A percentile compares a stretch with the other conserved stretches of the same genome.
phyloP scores from a whole-genome alignment of 2,888 invertebrate genomes.

The Zeuzera pyrina region DNA sequence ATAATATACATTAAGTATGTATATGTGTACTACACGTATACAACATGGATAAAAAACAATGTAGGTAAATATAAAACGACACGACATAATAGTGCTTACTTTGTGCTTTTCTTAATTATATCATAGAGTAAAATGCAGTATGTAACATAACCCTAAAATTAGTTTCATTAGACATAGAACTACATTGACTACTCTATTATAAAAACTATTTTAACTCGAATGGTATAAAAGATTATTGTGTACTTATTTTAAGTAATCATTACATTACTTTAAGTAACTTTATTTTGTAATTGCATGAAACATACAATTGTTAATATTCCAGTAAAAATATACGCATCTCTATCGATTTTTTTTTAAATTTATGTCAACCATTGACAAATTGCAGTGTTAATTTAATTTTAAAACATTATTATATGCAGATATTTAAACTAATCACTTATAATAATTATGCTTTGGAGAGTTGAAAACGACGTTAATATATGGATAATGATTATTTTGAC shows the following conservation, averaged over 20 bases:
- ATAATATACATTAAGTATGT: constrained; percentile 17
- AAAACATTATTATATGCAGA: too few species aligned
- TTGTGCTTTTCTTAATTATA: constrained; percentile 40
- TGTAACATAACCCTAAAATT: constrained; percentile 21
- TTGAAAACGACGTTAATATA: too few species aligned
- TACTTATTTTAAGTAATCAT: constrained; percentile 11
- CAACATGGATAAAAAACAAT: constrained; percentile 37
- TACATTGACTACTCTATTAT: constrained; percentile 39
- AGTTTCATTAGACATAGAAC: constrained; percentile 29
- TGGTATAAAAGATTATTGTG: constrained; percentile 47
- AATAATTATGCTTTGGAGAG: constrained; percentile 17
- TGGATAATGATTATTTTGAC: too few species aligned
- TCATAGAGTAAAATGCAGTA: constrained; percentile 7
- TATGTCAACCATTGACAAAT: too few species aligned
- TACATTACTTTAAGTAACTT: constrained; percentile 2
- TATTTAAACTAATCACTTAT: constrained; percentile 9
- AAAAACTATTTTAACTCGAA: constrained; percentile 38
- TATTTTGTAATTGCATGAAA: not conserved
- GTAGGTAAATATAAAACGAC: constrained; percentile 35
- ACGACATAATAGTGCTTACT: constrained; percentile 44
- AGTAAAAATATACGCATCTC: constrained; percentile 2
- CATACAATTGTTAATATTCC: not conserved
- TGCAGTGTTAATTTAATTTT: too few species aligned
- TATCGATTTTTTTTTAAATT: constrained; percentile 1
- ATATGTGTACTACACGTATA: constrained; percentile 45